These are phyloP conservation scores for Rallus limicola DNA, from an alignment of 2,113 vertebrate genomes.

Conservation along the genomic window DNA sequence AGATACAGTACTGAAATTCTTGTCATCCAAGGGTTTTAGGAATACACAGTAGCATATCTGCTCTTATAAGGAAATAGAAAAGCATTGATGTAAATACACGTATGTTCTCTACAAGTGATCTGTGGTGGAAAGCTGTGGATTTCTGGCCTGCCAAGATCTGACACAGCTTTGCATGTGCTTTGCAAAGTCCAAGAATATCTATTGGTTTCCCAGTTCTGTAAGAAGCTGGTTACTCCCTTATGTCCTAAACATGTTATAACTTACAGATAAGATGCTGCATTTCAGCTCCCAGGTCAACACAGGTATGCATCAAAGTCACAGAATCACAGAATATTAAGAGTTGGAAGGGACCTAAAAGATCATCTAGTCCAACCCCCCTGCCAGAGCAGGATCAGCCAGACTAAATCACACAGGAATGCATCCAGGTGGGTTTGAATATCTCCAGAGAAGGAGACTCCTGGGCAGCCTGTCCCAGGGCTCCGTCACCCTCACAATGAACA, in stretches of 20 bases:
- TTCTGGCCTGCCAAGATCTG: background rate
- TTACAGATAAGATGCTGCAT: background rate
- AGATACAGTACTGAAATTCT: background rate
- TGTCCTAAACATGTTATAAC: background rate
- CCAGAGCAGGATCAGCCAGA: too few species aligned
- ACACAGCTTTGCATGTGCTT: background rate
- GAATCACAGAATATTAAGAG: too few species aligned
- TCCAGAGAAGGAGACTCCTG: too few species aligned
- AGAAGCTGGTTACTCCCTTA: background rate
- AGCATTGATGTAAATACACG: rapidly evolving
- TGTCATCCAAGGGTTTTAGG: background rate
- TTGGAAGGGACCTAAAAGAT: too few species aligned
- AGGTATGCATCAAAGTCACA: constrained; percentile 7
- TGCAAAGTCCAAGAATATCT: background rate
- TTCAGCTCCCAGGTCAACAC: background rate
- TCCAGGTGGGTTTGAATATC: too few species aligned
- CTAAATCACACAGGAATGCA: too few species aligned
- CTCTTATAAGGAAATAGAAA: background rate
- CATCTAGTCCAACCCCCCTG: too few species aligned
- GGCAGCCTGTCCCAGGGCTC: too few species aligned
- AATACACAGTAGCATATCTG: background rate
- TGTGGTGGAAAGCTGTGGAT: background rate
- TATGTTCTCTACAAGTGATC: background rate
- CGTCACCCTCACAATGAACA: too few species aligned
- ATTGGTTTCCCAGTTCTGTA: background rate